These are phyloP conservation scores for Melieria omissa DNA, from an alignment of 2,888 invertebrate species.

Conservation along the genomic window DNA sequence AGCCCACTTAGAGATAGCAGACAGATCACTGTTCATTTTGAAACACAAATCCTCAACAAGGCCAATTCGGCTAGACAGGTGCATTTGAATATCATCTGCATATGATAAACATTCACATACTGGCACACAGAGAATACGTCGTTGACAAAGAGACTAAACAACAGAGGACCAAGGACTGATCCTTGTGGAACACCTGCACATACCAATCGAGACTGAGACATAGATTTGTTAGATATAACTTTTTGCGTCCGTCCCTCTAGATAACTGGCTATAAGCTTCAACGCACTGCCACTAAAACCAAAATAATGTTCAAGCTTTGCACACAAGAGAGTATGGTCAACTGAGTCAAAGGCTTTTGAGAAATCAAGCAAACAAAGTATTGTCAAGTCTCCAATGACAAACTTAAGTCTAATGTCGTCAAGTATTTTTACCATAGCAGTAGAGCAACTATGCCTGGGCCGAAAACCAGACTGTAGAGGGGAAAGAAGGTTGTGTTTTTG, in stretches of 20 bases:
- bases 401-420: conserved; percentile 15
- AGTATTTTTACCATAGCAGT: conserved; percentile 23
- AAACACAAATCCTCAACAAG: too few species aligned
- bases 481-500: background rate
- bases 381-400: conserved; percentile 4
- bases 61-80: too few species aligned
- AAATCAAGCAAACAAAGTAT: conserved; percentile 15
- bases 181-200: background rate
- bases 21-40: too few species aligned
- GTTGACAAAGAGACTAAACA: too few species aligned
- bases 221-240: background rate
- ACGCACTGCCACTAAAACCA: conserved; percentile 13
- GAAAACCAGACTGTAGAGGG: background rate
- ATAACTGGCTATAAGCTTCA: conserved; percentile 7
- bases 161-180: too few species aligned
- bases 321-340: conserved; percentile 20
- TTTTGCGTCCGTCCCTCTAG: conserved; percentile 6
- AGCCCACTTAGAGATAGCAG: too few species aligned
- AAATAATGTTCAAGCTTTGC: conserved; percentile 16
- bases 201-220: background rate
- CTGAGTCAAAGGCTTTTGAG: conserved; percentile 24
- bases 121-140: too few species aligned
- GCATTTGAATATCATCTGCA: too few species aligned
- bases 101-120: too few species aligned
- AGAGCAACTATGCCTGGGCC: conserved; percentile 13